Evolutionary conservation across 2,888 invertebrate genomes (phyloP), one percentile per base, ranked within the genome.

Genomic region (Pterobdella sp.): DNA sequence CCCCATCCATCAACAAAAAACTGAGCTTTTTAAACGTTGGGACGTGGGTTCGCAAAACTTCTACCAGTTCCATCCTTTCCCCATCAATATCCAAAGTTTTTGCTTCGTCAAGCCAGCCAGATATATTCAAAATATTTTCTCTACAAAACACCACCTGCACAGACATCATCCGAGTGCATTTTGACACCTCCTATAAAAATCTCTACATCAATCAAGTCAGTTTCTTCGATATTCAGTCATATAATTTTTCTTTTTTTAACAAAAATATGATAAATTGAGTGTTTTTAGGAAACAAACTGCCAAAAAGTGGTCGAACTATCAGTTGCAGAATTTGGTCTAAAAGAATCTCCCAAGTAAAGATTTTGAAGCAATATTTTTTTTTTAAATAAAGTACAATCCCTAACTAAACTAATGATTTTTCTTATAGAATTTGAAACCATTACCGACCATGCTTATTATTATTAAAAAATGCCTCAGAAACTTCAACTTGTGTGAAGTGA

Each of bases 401-500:
- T 14, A 42, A 42, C 49, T 42, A 42, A 42, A 22, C n/a, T n/a
- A n/a, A n/a, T n/a, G n/a, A n/a, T n/a, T n/a, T n/a, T n/a, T n/a
- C n/a, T n/a, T n/a, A n/a, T 42, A 18, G 7, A 14, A 42, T 18
- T 42, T 42, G 7, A 14, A 7, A 42, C 18, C 18, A 18, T 42
- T 42, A 42, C 18, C 42, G 42, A 42, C 18, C 42, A 18, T 14
- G 18, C 42, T 18, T 42, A 14, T 7, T 42, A 14, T 42, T 7
- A 42, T 42, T 42, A 42, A 42, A 42, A 42, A 14, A 42, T 42
- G 7, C 42, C 60, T 3, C 18, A 56, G 60, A 26, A 56, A 26
- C n/a, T 97, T 91, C 85, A 92, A 93, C 63, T 85, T 97, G 64
- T 95, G 94, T 84, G 96, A 97, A 86, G 95, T 96, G 1, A 93